phyloP scores from a whole-genome alignment of 2,888 invertebrate genomes.

The Diplazon laetatorius region DNA sequence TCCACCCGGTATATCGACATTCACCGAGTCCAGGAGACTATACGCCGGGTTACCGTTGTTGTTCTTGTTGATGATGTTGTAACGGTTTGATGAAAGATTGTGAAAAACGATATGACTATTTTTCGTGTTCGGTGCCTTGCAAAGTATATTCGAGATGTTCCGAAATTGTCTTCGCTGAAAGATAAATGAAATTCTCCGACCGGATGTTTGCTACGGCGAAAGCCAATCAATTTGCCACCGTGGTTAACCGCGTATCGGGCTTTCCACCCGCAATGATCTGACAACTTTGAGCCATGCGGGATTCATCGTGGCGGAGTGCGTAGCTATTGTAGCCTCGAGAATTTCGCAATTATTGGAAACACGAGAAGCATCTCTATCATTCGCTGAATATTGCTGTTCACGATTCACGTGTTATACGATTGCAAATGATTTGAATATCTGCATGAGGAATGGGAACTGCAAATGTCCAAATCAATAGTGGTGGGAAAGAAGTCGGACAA shows the following conservation, averaged over 20 bases:
- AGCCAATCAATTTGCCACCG: slow-evolving; percentile 64
- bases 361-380: slow-evolving; percentile 20
- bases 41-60: neutral
- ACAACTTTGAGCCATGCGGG: slow-evolving; percentile 41
- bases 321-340: slow-evolving; percentile 52
- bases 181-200: slow-evolving; percentile 47
- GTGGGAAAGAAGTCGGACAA: slow-evolving; percentile 9
- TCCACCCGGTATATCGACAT: slow-evolving; percentile 66
- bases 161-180: slow-evolving; percentile 26
- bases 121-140: neutral
- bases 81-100: neutral
- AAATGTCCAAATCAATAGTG: neutral
- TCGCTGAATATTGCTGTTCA: neutral
- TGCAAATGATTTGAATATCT: slow-evolving; percentile 21
- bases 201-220: slow-evolving; percentile 59
- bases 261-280: slow-evolving; percentile 47
- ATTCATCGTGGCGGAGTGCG: slow-evolving; percentile 48
- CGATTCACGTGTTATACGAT: neutral
- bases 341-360: slow-evolving; percentile 49
- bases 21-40: slow-evolving; percentile 46
- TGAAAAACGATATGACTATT: neutral
- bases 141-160: slow-evolving; percentile 2
- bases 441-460: neutral
- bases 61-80: slow-evolving; percentile 7
- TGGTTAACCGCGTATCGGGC: slow-evolving; percentile 53